These are phyloP conservation scores for Aromia moschata DNA, from an alignment of 2,888 invertebrate genomes.

Conservation along the genomic window DNA sequence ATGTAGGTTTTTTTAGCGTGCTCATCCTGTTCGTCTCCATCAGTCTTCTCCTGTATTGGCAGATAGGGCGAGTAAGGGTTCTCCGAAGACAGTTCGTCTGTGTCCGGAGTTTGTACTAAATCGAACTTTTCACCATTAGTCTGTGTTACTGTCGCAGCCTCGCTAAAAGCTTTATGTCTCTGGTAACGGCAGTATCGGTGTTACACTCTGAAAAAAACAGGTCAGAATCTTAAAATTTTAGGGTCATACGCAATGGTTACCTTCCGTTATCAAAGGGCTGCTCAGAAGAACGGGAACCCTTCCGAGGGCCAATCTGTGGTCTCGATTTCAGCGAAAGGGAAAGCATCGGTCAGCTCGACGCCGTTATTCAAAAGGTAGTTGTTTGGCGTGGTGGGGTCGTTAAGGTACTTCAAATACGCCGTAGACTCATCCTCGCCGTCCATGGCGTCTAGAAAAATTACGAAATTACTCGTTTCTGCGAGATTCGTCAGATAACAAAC, in stretches of 20 bases:
- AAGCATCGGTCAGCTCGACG: constrained; percentile 49
- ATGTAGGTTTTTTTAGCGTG: constrained; percentile 25
- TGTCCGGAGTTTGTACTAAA: constrained; percentile 3
- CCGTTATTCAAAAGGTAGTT: constrained; percentile 53
- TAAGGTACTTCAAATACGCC: constrained; percentile 54
- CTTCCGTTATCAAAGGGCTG: constrained; percentile 47
- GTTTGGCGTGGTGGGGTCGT: constrained; percentile 52
- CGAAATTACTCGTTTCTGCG: not conserved
- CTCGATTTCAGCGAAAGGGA: constrained; percentile 55
- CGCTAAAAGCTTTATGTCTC: constrained; percentile 20
- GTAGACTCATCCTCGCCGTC: constrained; percentile 52
- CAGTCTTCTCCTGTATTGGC: constrained; percentile 1
- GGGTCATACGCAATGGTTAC: too few relatives aligned
- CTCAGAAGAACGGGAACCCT: constrained; percentile 54
- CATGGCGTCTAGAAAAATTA: constrained; percentile 31
- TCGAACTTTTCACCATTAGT: constrained; percentile 5
- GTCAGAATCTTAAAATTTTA: too few relatives aligned
- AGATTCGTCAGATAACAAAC: not conserved
- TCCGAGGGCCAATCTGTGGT: constrained; percentile 54
- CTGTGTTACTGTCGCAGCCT: constrained; percentile 11
- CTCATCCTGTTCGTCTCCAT: constrained; percentile 5
- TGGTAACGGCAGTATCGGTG: constrained; percentile 1
- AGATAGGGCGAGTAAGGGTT: constrained; percentile 2
- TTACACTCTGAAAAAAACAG: constrained; percentile 16
- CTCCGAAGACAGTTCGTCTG: constrained; percentile 15